phyloP scores from a whole-genome alignment of 2,888 invertebrate species.

The Hipparchia sbordonii region DNA sequence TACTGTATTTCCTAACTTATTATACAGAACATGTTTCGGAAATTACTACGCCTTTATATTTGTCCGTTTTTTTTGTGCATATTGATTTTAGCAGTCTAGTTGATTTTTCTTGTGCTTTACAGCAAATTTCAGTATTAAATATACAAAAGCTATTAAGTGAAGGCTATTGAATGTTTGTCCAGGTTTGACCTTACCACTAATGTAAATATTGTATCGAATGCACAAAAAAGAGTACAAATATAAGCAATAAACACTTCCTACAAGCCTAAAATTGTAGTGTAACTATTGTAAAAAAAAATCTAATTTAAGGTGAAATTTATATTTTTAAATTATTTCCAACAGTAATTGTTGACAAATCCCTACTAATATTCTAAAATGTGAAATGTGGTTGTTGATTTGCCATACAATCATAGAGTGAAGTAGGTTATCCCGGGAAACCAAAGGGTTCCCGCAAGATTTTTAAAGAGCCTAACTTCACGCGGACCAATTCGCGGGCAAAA shows the following conservation, averaged over 20 bases:
- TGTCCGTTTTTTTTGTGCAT: conserved; percentile 7
- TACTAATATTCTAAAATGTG: no score
- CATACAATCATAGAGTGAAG: no score
- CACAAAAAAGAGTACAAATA: conserved; percentile 25
- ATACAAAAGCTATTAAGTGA: no score
- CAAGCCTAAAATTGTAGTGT: neutral
- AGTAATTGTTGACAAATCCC: neutral
- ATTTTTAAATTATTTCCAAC: conserved; percentile 9
- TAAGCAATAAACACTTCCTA: conserved; percentile 14
- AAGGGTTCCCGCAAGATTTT: no score
- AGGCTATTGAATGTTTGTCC: neutral
- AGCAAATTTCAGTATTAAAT: neutral
- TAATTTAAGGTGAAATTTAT: conserved; percentile 1
- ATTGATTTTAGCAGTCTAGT: neutral
- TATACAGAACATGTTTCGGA: neutral
- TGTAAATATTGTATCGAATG: neutral
- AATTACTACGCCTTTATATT: neutral
- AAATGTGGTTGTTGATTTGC: no score
- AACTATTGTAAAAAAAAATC: conserved; percentile 6
- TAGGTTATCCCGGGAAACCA: no score
- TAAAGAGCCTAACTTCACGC: no score
- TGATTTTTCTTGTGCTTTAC: neutral
- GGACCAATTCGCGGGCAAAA: no score
- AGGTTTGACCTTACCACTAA: neutral
- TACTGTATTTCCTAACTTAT: neutral